phyloP scores from a whole-genome alignment of 2,797 vertebrate genomes.

The Cygnus olor region DNA sequence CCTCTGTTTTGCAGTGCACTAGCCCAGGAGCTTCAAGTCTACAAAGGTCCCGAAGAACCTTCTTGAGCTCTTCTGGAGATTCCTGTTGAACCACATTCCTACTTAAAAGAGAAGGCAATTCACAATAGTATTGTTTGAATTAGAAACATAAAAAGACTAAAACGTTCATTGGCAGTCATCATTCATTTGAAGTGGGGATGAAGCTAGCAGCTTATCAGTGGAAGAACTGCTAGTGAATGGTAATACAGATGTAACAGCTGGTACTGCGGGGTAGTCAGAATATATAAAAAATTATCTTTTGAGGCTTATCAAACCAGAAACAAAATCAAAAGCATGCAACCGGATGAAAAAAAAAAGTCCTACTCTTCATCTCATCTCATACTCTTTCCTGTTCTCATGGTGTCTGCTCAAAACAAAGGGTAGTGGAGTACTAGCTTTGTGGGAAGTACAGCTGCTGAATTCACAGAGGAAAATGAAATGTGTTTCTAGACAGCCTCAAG shows the following conservation, averaged over 20 bases:
- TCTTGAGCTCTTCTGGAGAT: not conserved
- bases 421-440: not conserved
- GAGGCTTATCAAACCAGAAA: not conserved
- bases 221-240: not conserved
- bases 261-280: not conserved
- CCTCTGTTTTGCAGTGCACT: not conserved
- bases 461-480: not conserved
- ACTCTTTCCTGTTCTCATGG: not conserved
- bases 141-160: not conserved
- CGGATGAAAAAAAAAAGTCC: not conserved
- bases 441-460: not conserved
- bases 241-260: not conserved
- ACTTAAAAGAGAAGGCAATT: not conserved
- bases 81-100: not conserved
- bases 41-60: not conserved
- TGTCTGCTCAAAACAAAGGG: not conserved
- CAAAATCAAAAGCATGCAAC: not conserved
- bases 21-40: not conserved
- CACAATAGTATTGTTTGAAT: not conserved
- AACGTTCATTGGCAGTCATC: not conserved
- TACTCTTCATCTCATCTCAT: not conserved
- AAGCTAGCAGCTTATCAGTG: not conserved
- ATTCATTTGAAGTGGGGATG: not conserved
- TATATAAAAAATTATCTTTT: not conserved
- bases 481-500: not conserved